Base-by-base conservation (phyloP, 2,797 vertebrate species). In the Acanthis flammea region DNA sequence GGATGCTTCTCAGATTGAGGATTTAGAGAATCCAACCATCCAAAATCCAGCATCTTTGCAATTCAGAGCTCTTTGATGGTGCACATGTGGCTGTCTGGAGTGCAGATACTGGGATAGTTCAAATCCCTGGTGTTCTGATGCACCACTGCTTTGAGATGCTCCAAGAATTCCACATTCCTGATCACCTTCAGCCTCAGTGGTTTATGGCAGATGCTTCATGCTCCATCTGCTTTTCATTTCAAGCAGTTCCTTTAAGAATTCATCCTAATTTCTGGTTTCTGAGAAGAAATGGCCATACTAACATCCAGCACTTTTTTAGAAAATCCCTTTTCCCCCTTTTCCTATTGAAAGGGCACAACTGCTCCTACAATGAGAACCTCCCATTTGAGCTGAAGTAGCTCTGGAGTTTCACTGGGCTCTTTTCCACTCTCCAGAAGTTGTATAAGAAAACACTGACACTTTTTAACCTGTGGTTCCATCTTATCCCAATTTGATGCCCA, bases 171-270 rank as follows among this genome's bases (percentile, higher is more conserved):
- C 86, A 94, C 88, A 90, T 76, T 94, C 83, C 92, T 87, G 48
- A 87, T 87, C 90, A 94, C 86, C 90, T 96, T 89, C 7, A 0
- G 35, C 37, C 84, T 85, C 57, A 31, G 57, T 77, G 74, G 28
- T 93, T 95, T 93, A 82, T 82, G 74, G 61, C 78, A 95, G 61
- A 89, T 31, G 35, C 67, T 94, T 93, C 75, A 33, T 50, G 48
- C 75, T 91, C 84, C 94, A 95, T 91, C 83, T 95, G 88, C 53
- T 95, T 92, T 89, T 80, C 39, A 96, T 96, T 93, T 78, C 63
- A 61, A 2, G 3, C 45, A 87, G 53, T 12, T 74, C 48, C 67
- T 93, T 87, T 71, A 92, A 94, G 39, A 85, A 94, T 87, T 79
- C 44, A 74, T 44, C 35, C 41, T 57, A 45, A 76, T 48, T 91